Evolutionary conservation across 92 coral and sea anemone genomes (phyloP).

Genomic region (Epizoanthus stellaris): DNA sequence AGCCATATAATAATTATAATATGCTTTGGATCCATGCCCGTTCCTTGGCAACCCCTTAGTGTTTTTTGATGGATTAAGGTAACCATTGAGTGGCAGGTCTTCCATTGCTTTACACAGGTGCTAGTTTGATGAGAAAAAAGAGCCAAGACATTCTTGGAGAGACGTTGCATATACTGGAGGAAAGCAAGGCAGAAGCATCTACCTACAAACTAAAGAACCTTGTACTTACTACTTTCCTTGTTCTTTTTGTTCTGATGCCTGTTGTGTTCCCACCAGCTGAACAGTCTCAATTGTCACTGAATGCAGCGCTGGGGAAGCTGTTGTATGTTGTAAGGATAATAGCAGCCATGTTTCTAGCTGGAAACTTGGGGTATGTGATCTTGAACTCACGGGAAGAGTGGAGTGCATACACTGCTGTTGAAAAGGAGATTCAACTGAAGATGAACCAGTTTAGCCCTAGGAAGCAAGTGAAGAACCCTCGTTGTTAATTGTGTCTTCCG

Average conservation of each 20-base stretch:
- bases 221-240: constrained; percentile 4
- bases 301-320: constrained; percentile 29
- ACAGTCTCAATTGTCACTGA: constrained; percentile 17
- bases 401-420: constrained; percentile 47
- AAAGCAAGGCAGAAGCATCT: constrained; percentile 18
- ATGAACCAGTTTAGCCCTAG: constrained; percentile 27
- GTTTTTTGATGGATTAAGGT: no score
- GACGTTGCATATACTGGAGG: constrained; percentile 12
- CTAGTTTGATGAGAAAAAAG: constrained; percentile 7
- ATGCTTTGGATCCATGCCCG: no score
- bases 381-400: constrained; percentile 43
- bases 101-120: not conserved
- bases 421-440: constrained; percentile 21
- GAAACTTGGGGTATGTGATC: constrained; percentile 25
- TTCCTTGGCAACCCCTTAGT: no score
- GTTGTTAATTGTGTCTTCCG: not conserved
- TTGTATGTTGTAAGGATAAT: constrained; percentile 29
- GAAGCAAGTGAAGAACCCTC: not conserved
- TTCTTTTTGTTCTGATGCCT: constrained; percentile 40
- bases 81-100: no score
- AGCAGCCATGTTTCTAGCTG: constrained; percentile 34
- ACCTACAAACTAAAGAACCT: constrained; percentile 34
- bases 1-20: no score
- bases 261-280: constrained; percentile 18
- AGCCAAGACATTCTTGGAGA: constrained; percentile 23